Percentiles rank a stretch among this genome's conserved stretches.
Evolutionary conservation across 2,888 invertebrate species (phyloP).

Genomic region (Doris montereyensis): DNA sequence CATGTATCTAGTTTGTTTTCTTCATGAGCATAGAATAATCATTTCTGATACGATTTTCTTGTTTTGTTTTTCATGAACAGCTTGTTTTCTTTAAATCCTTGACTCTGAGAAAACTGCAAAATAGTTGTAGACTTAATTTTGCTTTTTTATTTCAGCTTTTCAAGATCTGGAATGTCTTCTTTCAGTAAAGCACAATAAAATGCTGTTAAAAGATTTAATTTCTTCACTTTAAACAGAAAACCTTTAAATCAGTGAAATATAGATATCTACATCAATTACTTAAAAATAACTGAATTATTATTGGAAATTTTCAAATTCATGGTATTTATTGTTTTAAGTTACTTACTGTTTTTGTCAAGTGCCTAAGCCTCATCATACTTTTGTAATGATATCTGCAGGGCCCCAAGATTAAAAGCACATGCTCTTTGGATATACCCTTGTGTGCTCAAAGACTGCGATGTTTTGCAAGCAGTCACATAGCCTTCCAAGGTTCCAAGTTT

Average conservation of each 20-base stretch:
- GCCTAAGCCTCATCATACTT: slow-evolving; percentile 49
- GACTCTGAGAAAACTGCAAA: too few relatives aligned
- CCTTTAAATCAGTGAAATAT: too few relatives aligned
- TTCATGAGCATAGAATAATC: neutral
- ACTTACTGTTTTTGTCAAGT: slow-evolving; percentile 48
- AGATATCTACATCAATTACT: too few relatives aligned
- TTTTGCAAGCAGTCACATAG: slow-evolving; percentile 26
- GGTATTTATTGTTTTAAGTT: neutral
- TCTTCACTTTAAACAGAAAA: too few relatives aligned
- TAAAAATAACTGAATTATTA: too few relatives aligned
- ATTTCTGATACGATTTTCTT: too few relatives aligned
- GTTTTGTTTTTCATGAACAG: too few relatives aligned
- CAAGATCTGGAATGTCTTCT: too few relatives aligned
- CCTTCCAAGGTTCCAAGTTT: slow-evolving; percentile 31
- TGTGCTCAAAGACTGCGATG: slow-evolving; percentile 9
- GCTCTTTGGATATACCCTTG: slow-evolving; percentile 45
- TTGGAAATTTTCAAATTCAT: too few relatives aligned
- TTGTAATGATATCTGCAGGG: slow-evolving; percentile 56
- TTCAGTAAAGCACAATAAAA: neutral
- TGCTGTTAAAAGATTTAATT: neutral
- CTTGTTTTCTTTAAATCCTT: too few relatives aligned
- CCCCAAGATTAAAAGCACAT: slow-evolving; percentile 68
- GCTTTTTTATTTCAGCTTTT: too few relatives aligned
- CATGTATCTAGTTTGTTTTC: neutral
- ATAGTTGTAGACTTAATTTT: too few relatives aligned